Conservation (phyloP, 1,140 invertebrate species). For the Lucilia cuprina region DNA sequence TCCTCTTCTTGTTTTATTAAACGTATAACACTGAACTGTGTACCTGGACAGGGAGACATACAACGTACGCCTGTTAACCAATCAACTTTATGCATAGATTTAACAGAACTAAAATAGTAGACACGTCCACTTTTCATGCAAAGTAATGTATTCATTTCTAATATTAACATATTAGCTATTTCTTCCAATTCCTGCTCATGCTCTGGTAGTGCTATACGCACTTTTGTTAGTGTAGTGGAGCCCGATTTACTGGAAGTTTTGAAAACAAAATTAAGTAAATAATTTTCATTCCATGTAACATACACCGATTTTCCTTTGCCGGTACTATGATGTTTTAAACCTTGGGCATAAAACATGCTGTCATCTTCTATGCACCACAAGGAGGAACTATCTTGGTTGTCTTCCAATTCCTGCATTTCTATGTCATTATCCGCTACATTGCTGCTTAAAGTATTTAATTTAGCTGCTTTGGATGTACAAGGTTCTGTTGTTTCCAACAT, state of each 20-base stretch:
- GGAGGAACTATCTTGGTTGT: conserved; percentile 34
- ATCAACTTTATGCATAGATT: conserved; percentile 45
- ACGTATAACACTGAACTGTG: conserved; percentile 51
- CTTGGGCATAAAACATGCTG: conserved; percentile 49
- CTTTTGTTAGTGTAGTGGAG: conserved; percentile 48
- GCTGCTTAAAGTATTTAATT: neutral
- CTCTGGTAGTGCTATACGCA: conserved; percentile 45
- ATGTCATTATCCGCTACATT: conserved; percentile 4
- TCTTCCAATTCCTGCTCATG: neutral
- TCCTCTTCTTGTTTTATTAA: conserved; percentile 27
- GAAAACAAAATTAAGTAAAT: conserved; percentile 53
- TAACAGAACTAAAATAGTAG: conserved; percentile 54
- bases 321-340: conserved; percentile 47
- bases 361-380: conserved; percentile 55
- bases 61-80: conserved; percentile 51
- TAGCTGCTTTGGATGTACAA: neutral
- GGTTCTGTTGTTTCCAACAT: neutral
- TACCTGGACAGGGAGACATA: conserved; percentile 38
- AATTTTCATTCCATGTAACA: conserved; percentile 55
- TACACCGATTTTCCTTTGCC: conserved; percentile 50
- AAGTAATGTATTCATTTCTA: conserved; percentile 53
- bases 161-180: conserved; percentile 43
- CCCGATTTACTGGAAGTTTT: conserved; percentile 45
- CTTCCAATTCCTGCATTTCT: conserved; percentile 24
- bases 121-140: conserved; percentile 51